A percentile compares a stretch with the other conserved stretches of the same genome.
Evolutionary conservation across 2,888 invertebrate species (phyloP).

Genomic region (Aporophyla lueneburgensis): DNA sequence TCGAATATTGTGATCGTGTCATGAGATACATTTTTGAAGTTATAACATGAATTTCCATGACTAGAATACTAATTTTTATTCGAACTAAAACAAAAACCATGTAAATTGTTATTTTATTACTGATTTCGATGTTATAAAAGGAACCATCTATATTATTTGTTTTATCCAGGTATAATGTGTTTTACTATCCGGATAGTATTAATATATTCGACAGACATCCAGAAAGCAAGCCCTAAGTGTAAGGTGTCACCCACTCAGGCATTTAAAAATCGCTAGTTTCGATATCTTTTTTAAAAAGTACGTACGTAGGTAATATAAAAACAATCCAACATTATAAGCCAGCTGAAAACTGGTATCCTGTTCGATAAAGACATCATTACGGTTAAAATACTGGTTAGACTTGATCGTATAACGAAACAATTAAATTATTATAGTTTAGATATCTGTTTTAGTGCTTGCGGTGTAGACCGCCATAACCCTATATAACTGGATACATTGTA

Average conservation of each 20-base stretch:
- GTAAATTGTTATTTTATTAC: no score
- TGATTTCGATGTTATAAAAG: background rate
- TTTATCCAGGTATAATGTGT: no score
- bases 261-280: background rate
- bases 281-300: conserved; percentile 10
- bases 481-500: background rate
- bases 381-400: conserved; percentile 50
- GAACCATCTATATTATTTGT: background rate
- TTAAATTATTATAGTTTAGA: conserved; percentile 59
- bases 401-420: conserved; percentile 54
- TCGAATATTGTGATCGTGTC: no score
- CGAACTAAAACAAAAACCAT: no score
- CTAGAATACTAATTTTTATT: no score
- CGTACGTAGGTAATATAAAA: background rate
- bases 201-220: no score
- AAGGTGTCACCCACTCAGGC: background rate
- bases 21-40: no score
- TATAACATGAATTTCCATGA: no score
- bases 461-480: background rate
- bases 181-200: no score
- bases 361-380: conserved; percentile 56
- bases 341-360: conserved; percentile 44
- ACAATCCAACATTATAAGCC: conserved; percentile 16
- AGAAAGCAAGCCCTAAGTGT: background rate
- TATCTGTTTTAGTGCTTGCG: conserved; percentile 41